These are phyloP conservation scores for Pteruthius melanotis DNA, from an alignment of 2,113 vertebrate genomes.

Conservation along the genomic window DNA sequence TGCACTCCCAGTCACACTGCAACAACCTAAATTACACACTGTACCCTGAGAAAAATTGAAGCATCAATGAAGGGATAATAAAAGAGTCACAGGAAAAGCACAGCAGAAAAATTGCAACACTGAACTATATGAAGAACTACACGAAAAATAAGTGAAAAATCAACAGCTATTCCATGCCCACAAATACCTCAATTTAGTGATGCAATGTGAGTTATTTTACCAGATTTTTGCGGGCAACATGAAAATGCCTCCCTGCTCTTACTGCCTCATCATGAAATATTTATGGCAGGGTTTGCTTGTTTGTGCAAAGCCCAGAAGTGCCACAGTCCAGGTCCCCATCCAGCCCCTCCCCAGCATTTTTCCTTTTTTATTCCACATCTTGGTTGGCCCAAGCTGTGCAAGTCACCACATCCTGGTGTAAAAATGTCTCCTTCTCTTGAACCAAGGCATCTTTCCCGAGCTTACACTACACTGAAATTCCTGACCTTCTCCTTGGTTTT, in stretches of 20 bases:
- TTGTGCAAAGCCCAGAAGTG: neutral
- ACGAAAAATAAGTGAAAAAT: neutral
- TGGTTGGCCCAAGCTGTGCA: neutral
- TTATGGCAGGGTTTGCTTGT: neutral
- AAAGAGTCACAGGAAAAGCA: neutral
- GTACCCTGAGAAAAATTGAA: neutral
- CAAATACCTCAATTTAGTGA: neutral
- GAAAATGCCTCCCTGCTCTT: neutral
- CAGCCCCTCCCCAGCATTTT: neutral
- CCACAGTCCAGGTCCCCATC: neutral
- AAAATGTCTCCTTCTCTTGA: neutral
- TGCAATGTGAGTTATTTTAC: neutral
- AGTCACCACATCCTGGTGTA: neutral
- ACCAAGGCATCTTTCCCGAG: neutral
- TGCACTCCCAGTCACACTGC: neutral
- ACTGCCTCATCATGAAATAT: neutral
- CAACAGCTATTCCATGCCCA: neutral
- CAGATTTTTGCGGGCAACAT: neutral
- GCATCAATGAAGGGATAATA: neutral
- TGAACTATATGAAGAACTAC: neutral
- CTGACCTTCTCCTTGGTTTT: neutral
- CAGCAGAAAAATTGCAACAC: neutral
- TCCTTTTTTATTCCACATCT: neutral
- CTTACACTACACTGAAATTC: neutral
- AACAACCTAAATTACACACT: neutral